Evolutionary conservation across 2,113 vertebrate species (phyloP).

Genomic region (Python bivittatus): DNA sequence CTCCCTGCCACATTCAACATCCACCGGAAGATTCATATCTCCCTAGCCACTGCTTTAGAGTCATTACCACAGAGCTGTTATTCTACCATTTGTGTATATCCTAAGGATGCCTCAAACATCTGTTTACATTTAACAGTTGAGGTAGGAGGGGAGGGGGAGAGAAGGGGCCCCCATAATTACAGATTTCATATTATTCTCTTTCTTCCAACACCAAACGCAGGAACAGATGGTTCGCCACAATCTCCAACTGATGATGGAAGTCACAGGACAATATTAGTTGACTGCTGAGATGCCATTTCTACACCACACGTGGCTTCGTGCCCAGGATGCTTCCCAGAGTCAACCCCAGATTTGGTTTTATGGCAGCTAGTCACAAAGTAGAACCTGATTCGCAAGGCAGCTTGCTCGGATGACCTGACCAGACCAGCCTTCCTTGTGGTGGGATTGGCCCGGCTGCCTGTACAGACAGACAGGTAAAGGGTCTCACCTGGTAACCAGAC

Average conservation of each 20-base stretch:
- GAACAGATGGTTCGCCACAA: conserved; percentile 36
- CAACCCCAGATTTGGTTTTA: background rate
- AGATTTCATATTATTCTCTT: conserved; percentile 29
- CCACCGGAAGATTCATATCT: conserved; percentile 40
- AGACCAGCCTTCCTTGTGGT: background rate
- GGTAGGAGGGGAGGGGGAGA: background rate
- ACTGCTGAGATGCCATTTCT: conserved; percentile 29
- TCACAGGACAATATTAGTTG: conserved; percentile 24
- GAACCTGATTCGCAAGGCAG: background rate
- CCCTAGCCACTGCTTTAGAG: conserved; percentile 47
- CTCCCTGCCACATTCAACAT: conserved; percentile 35
- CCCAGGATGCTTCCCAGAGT: background rate
- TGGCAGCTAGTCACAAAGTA: background rate
- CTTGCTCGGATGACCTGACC: background rate
- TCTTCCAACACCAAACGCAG: conserved; percentile 12
- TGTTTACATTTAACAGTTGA: conserved; percentile 52
- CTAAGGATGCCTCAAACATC: conserved; percentile 48
- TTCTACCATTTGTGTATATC: conserved; percentile 41
- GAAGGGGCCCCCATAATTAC: conserved; percentile 1
- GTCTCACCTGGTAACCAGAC: background rate
- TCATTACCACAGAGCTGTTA: conserved; percentile 47
- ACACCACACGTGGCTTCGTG: background rate
- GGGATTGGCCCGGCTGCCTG: background rate
- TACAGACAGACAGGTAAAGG: background rate
- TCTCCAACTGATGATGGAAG: conserved; percentile 10